A percentile compares a stretch with the other conserved stretches of the same genome.
Evolutionary conservation across 2,113 vertebrate species (phyloP).

Genomic region (Formicarius rufipectus): DNA sequence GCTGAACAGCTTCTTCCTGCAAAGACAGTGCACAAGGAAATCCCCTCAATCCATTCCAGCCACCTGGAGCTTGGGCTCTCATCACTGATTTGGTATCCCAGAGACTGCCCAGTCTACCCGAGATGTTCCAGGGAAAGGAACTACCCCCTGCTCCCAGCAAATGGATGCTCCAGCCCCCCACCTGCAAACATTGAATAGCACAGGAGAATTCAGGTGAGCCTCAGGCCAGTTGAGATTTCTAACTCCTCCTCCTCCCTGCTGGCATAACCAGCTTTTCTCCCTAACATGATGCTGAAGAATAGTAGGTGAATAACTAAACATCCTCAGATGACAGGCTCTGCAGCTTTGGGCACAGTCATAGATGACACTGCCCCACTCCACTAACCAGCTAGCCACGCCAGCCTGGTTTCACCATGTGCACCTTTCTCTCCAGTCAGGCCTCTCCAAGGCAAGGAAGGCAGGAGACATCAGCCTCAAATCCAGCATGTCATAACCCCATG

Average conservation of each 20-base stretch:
- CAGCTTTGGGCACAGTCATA: not conserved
- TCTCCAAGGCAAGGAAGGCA: not conserved
- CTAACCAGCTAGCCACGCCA: not conserved
- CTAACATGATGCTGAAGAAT: fast-evolving
- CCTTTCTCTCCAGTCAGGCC: not conserved
- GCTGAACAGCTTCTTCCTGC: not conserved
- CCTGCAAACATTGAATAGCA: not conserved
- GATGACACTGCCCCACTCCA: not conserved
- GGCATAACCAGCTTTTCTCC: not conserved
- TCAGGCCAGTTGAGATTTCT: not conserved
- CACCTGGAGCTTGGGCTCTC: not conserved
- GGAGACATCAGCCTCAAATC: not conserved
- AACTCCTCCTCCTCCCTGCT: not conserved
- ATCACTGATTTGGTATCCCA: not conserved
- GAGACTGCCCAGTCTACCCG: not conserved
- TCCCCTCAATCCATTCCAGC: not conserved
- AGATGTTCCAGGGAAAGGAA: not conserved
- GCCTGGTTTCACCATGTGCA: not conserved
- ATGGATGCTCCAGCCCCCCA: not conserved
- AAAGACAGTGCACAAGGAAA: not conserved
- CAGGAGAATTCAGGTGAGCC: not conserved
- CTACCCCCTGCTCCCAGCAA: not conserved
- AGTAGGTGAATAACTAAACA: not conserved
- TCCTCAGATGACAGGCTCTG: not conserved
- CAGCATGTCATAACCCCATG: fast-evolving